Percentiles rank a stretch among this genome's conserved stretches.
These are phyloP conservation scores for Perognathus longimembris DNA, from an alignment of 2,113 vertebrate species.

Conservation along the genomic window DNA sequence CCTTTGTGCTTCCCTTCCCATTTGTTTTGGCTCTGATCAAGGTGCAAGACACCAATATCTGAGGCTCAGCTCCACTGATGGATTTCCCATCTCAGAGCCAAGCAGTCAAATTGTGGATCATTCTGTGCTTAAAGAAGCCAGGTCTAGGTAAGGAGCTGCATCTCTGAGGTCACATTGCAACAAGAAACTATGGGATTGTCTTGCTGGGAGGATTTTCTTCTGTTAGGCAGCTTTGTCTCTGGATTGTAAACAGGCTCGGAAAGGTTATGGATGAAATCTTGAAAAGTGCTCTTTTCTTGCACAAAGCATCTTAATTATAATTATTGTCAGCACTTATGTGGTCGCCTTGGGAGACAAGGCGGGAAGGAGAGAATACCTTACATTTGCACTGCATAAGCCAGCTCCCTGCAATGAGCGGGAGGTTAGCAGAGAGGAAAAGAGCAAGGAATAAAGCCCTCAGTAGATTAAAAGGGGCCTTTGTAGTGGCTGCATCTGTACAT, in stretches of 20 bases:
- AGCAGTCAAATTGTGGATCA: background rate
- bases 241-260: background rate
- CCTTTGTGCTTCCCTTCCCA: background rate
- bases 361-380: background rate
- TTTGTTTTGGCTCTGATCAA: conserved; percentile 39
- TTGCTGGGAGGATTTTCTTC: background rate
- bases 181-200: background rate
- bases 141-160: background rate
- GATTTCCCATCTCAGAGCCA: conserved; percentile 7
- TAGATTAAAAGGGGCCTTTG: conserved; percentile 72
- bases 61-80: conserved; percentile 4
- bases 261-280: background rate
- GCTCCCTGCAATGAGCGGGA: background rate
- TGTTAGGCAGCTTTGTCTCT: background rate
- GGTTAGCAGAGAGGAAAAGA: background rate
- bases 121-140: background rate
- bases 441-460: conserved; percentile 27
- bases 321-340: conserved; percentile 20
- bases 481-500: conserved; percentile 75
- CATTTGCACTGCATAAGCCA: background rate
- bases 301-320: conserved; percentile 49
- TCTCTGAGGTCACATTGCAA: background rate
- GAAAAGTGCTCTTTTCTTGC: background rate
- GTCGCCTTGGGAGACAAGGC: conserved; percentile 23
- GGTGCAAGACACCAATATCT: conserved; percentile 39